Evolutionary conservation across 2,888 invertebrate species (phyloP), one percentile per base, ranked within the genome.

Genomic region (Melinaea menophilus): DNA sequence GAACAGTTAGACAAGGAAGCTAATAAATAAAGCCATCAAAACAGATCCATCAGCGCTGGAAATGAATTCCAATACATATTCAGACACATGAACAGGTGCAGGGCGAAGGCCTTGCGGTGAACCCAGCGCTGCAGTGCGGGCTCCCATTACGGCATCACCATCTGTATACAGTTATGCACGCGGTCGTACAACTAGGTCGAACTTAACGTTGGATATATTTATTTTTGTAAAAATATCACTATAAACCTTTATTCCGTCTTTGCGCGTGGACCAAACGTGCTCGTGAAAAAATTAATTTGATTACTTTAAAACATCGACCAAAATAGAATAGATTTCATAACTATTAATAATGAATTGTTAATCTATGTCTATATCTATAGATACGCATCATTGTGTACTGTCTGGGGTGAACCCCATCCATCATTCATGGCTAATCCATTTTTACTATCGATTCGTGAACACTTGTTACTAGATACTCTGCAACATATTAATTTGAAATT

Each of bases 91-190:
- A 71, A 74, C 77, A 76, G 77, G 76, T 76, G 75, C 70, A 72
- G 66, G 68, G 68, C 71, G 69, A 65, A 71, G 73, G 72, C 79
- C 75, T 83, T 85, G 86, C 83, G 86, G 86, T 85, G 83, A 83
- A 79, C 81, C 79, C 80, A 85, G 81, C 78, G 74, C 73, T 69
- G 68, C 67, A 65, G 72, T 75, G 75, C 73, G 70, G 71, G 73
- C 71, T 75, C 73, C 74, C 72, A 75, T 75, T 75, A 74, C 73
- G 74, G 73, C 72, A 73, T 74, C 71, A 73, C 69, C 72, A 73
- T 71, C 74, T 75, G 71, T 76, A 79, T 85, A 87, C 88, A 85
- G 88, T 87, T 86, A 88, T 78, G 80, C 82, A 82, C 83, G 81
- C 81, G 84, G 82, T 81, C 80, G 73, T 67, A 7, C 72, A 86